Evolutionary conservation across 2,113 vertebrate genomes (phyloP).

Genomic region (Bostrychus sinensis): DNA sequence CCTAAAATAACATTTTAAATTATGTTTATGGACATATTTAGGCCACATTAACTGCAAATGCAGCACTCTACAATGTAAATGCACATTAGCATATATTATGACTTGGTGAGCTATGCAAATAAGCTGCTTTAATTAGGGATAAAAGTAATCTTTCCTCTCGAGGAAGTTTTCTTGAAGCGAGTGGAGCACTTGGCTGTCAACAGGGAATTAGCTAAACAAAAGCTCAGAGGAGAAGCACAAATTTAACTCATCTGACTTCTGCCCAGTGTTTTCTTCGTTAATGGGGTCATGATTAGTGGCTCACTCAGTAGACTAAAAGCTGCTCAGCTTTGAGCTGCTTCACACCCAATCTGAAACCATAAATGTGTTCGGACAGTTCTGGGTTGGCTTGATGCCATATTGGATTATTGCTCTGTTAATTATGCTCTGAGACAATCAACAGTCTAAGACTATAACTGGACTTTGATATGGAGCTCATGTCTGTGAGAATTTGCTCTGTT

Average conservation of each 20-base stretch:
- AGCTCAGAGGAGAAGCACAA: conserved; percentile 66
- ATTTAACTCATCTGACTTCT: conserved; percentile 70
- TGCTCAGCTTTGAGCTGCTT: conserved; percentile 61
- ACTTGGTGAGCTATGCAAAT: conserved; percentile 76
- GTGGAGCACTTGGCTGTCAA: conserved; percentile 71
- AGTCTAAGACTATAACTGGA: conserved; percentile 63
- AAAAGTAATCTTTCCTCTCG: conserved; percentile 71
- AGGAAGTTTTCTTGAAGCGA: conserved; percentile 68
- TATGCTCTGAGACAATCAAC: conserved; percentile 74
- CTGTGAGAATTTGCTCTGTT: conserved; percentile 2
- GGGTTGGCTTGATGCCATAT: conserved; percentile 74
- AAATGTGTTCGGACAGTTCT: conserved; percentile 77
- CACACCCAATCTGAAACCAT: conserved; percentile 50
- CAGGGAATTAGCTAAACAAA: conserved; percentile 79
- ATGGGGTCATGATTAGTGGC: conserved; percentile 70
- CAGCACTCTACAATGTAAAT: conserved; percentile 70
- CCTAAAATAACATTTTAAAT: conserved; percentile 61
- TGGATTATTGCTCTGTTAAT: conserved; percentile 75
- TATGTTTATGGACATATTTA: conserved; percentile 74
- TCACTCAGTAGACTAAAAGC: conserved; percentile 69
- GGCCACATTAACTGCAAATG: conserved; percentile 67
- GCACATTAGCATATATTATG: conserved; percentile 79
- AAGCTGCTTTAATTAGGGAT: conserved; percentile 77
- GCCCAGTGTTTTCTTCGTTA: conserved; percentile 75
- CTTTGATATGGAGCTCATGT: conserved; percentile 67